Base-by-base conservation (phyloP, 2,797 vertebrate genomes). In the Lacerta bilineata region DNA sequence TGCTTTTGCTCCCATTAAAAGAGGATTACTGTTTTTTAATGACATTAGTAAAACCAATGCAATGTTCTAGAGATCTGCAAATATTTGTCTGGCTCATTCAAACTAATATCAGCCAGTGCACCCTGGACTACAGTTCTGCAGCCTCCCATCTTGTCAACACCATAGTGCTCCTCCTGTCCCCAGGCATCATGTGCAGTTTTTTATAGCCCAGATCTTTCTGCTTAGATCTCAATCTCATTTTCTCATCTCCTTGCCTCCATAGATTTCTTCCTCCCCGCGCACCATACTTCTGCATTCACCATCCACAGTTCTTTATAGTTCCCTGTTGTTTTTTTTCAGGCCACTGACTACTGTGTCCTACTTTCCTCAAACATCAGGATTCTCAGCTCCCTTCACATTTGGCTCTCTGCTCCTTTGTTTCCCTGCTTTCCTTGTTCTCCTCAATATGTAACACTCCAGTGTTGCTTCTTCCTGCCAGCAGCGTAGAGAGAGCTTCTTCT, bases 321-420 rank as follows among this genome's bases (percentile, higher is more conserved):
- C 50, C 43, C 61, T 81, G 59, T 46, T 46, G 46, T 4, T 55
- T 55, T 68, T 89, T 89, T 85, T 68, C 66, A 68, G 59, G 88
- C 41, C n/a, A 50, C 18, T 89, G 71, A 41, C 68, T 82, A 33
- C 50, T 66, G 36, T 61, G 69, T 75, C 78, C 79, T 66, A 59
- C 69, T 68, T 85, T 89, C 71, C 68, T 81, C 7, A 74, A 61
- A 46, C 41, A 80, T 50, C n/a, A 17, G 66, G n/a, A 89, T 41
- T 85, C 11, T 68, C 55, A 82, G 27, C 39, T 75, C 11, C 27
- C 4, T 64, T 29, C 3, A 66, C 50, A 29, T 84, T 66, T 50
- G 59, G 15, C 50, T 84, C 50, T 20, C 39, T 33, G 68, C 1
- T 20, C n/a, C n/a, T 77, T 55, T 66, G 46, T 68, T 41, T 72